phyloP scores from a whole-genome alignment of 2,113 vertebrate species.

The Cinclus cinclus region DNA sequence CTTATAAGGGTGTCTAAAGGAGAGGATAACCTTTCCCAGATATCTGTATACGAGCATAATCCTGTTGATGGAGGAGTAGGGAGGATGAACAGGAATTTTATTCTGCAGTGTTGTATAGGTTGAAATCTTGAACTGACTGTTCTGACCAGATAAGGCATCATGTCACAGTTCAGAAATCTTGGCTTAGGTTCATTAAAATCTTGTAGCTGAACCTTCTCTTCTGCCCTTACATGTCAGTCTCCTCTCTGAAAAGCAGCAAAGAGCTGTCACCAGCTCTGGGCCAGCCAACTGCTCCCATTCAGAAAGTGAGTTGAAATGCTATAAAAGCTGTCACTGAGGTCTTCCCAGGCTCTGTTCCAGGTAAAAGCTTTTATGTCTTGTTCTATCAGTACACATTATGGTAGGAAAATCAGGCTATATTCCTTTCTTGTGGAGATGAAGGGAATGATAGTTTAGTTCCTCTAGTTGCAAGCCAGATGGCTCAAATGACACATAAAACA shows the following conservation, averaged over 20 bases:
- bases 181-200: not conserved
- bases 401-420: constrained; percentile 14
- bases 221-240: not conserved
- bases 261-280: not conserved
- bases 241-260: not conserved
- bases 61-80: not conserved
- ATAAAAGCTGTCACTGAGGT: not conserved
- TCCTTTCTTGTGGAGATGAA: not conserved
- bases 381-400: not conserved
- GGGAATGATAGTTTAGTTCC: not conserved
- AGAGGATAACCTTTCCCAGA: not conserved
- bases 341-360: constrained; percentile 23
- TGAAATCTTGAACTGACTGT: not conserved
- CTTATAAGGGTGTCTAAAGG: not conserved
- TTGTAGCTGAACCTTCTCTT: not conserved
- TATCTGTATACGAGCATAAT: not conserved
- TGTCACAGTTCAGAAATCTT: not conserved
- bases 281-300: not conserved
- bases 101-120: not conserved
- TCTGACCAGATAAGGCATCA: not conserved
- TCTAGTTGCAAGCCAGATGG: not conserved
- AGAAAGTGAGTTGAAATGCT: not conserved
- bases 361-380: constrained; percentile 25
- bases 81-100: not conserved
- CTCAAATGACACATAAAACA: not conserved